Evolutionary conservation across 1,140 invertebrate genomes (phyloP).

Genomic region (Pantala flavescens): DNA sequence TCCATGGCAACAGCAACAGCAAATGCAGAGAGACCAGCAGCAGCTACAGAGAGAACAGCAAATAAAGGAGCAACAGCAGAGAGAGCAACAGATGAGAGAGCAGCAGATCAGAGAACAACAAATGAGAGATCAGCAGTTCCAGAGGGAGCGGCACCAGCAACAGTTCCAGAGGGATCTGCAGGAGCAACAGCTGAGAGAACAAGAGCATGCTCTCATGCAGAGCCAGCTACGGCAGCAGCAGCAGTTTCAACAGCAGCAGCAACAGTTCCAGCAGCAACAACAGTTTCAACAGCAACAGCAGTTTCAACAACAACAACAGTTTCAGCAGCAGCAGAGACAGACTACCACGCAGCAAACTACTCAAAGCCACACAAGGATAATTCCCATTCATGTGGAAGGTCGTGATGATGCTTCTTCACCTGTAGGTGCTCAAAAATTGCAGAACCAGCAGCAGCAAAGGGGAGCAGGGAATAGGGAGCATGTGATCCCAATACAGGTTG

Average conservation of each 20-base stretch:
- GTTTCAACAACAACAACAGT: constrained; percentile 22
- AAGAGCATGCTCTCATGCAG: constrained; percentile 29
- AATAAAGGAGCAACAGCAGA: constrained; percentile 31
- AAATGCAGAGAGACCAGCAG: constrained; percentile 26
- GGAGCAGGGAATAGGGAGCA: constrained; percentile 14
- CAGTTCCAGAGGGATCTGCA: constrained; percentile 19
- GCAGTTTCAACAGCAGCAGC: background rate
- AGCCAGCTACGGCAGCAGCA: background rate
- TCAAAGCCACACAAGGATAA: constrained; percentile 30
- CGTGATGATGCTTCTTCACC: constrained; percentile 25
- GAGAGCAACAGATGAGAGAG: constrained; percentile 20
- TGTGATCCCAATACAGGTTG: constrained; percentile 26
- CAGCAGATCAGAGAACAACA: constrained; percentile 24
- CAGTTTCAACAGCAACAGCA: constrained; percentile 17
- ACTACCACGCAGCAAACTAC: constrained; percentile 23
- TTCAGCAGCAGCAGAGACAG: constrained; percentile 17
- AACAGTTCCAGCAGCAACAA: constrained; percentile 25
- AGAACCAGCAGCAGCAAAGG: constrained; percentile 23
- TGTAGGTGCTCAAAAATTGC: constrained; percentile 20
- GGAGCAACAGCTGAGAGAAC: constrained; percentile 33
- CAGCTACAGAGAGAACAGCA: constrained; percentile 24
- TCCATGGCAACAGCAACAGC: constrained; percentile 6
- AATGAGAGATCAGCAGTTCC: background rate
- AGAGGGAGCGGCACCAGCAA: constrained; percentile 29
- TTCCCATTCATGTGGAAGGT: constrained; percentile 41